Conservation (phyloP, 1,140 invertebrate genomes). For the Aphaenogaster rudis region DNA sequence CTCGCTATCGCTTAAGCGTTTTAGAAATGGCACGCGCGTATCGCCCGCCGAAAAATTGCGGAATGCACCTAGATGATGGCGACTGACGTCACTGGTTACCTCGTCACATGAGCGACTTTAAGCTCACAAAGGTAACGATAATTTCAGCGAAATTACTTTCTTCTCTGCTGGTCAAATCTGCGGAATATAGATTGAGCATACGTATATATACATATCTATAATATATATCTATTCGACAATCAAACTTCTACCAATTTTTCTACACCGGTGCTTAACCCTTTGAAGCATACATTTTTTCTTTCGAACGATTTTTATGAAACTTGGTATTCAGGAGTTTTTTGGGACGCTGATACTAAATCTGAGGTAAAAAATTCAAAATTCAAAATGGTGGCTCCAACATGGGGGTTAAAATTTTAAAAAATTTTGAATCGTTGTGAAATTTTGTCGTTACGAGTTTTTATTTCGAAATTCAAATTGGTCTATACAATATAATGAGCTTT, state of each 20-base stretch:
- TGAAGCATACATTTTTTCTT: too few species aligned
- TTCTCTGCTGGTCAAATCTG: conserved; percentile 3
- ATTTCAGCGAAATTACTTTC: conserved; percentile 35
- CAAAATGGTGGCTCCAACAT: too few species aligned
- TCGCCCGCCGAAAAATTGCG: conserved; percentile 23
- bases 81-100: not conserved
- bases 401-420: too few species aligned
- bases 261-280: not conserved
- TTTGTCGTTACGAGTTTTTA: too few species aligned
- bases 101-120: conserved; percentile 34
- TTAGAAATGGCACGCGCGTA: conserved; percentile 15
- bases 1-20: conserved; percentile 17
- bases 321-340: too few species aligned
- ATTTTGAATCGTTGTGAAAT: too few species aligned
- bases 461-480: too few species aligned
- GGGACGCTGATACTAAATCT: too few species aligned
- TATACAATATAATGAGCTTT: too few species aligned
- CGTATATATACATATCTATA: not conserved
- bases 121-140: not conserved
- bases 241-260: conserved; percentile 23
- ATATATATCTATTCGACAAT: not conserved
- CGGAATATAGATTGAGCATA: not conserved
- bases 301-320: too few species aligned
- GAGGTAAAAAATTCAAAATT: too few species aligned
- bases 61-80: not conserved